phyloP scores from a whole-genome alignment of 2,113 vertebrate species.

The Oreochromis niloticus region DNA sequence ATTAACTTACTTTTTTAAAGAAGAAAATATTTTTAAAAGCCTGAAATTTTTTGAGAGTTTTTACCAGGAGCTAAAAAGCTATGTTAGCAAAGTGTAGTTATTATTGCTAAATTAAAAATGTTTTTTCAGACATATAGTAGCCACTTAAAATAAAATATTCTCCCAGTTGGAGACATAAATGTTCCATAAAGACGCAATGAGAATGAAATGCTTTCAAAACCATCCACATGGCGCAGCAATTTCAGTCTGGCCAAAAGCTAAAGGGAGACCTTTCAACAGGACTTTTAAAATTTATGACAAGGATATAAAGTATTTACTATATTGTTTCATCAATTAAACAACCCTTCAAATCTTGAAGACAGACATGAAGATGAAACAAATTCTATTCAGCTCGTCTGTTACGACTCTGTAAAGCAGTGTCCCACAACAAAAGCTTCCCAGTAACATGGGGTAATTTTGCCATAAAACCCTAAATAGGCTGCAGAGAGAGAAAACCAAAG shows the following conservation, averaged over 20 bases:
- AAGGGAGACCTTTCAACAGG: background rate
- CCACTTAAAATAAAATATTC: background rate
- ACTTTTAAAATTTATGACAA: constrained; percentile 17
- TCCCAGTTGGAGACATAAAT: background rate
- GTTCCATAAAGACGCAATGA: background rate
- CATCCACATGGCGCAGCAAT: background rate
- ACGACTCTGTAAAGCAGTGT: constrained; percentile 36
- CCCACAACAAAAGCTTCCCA: constrained; percentile 49
- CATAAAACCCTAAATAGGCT: constrained; percentile 43
- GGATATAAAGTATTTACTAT: constrained; percentile 26
- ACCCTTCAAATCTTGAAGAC: background rate
- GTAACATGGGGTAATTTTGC: constrained; percentile 21
- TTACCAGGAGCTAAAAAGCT: background rate
- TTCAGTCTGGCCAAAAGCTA: background rate
- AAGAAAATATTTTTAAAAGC: background rate
- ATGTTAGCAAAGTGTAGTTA: background rate
- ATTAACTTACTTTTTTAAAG: background rate
- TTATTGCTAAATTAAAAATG: background rate
- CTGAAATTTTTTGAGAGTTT: background rate
- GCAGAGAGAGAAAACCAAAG: constrained; percentile 27
- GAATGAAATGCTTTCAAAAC: background rate
- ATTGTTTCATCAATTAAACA: constrained; percentile 34
- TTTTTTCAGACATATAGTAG: background rate
- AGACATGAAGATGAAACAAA: constrained; percentile 15
- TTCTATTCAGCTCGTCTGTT: background rate